These are phyloP conservation scores for Thereva nobilitata DNA, from an alignment of 2,888 invertebrate species.

Conservation along the genomic window DNA sequence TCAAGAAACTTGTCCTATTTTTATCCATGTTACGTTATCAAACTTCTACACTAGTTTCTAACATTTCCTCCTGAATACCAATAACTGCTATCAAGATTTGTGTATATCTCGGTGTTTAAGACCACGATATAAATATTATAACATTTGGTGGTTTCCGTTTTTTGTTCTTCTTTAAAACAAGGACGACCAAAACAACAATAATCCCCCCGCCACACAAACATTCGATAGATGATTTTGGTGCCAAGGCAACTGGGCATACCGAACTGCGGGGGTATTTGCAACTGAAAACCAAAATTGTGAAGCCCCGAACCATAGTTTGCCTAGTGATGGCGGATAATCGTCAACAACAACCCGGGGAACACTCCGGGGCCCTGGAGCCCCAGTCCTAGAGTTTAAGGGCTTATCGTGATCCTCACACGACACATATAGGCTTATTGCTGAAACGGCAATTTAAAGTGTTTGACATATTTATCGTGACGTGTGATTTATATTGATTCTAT, in stretches of 20 bases:
- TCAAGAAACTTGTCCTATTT: too few species aligned
- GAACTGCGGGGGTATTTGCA: constrained; percentile 18
- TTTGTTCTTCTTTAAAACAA: too few species aligned
- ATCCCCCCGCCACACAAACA: too few species aligned
- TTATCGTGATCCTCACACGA: constrained; percentile 37
- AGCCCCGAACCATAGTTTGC: background rate
- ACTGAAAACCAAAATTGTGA: background rate
- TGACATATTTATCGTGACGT: constrained; percentile 42
- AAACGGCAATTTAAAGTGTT: constrained; percentile 42
- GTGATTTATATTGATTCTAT: constrained; percentile 41
- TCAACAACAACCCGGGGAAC: constrained; percentile 12
- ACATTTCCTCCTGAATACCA: too few species aligned
- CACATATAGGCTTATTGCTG: constrained; percentile 40
- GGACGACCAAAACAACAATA: too few species aligned
- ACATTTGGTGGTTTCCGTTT: too few species aligned
- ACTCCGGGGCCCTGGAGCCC: background rate
- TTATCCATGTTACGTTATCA: too few species aligned
- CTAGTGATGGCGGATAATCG: constrained; percentile 24
- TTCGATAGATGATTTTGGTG: constrained; percentile 11
- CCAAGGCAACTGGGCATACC: constrained; percentile 18
- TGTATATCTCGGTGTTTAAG: too few species aligned
- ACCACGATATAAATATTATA: too few species aligned
- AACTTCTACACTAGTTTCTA: too few species aligned
- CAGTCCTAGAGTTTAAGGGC: constrained; percentile 29
- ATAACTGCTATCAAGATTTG: too few species aligned